Evolutionary conservation across 2,888 invertebrate species (phyloP).

Genomic region (Dione juno): DNA sequence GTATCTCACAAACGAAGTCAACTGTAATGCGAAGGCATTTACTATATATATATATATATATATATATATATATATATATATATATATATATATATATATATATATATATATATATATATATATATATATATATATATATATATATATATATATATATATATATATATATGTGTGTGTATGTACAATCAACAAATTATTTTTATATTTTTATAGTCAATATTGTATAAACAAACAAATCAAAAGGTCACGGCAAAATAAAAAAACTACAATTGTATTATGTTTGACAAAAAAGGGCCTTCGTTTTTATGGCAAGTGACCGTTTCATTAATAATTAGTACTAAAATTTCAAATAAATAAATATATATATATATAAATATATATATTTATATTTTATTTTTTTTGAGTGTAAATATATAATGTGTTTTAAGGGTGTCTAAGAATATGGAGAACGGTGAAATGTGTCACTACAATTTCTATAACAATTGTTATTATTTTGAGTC

Average conservation of each 20-base stretch:
- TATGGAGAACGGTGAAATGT: neutral
- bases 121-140: neutral
- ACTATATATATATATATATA: too few species aligned
- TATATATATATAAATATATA: neutral
- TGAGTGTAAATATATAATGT: too few species aligned
- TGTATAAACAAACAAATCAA: neutral
- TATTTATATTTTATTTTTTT: too few species aligned
- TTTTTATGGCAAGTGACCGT: conserved; percentile 3
- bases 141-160: neutral
- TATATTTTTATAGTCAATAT: neutral
- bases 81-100: neutral
- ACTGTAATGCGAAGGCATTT: too few species aligned
- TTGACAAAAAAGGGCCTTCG: conserved; percentile 20
- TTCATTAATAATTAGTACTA: neutral
- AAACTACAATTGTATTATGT: conserved; percentile 7
- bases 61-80: neutral
- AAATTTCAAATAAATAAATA: neutral
- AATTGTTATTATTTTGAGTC: too few species aligned
- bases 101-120: neutral
- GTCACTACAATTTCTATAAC: neutral
- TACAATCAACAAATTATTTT: neutral
- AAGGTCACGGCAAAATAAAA: conserved; percentile 14
- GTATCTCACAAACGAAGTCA: too few species aligned
- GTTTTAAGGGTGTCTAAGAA: too few species aligned
- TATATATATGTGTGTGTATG: neutral